Evolutionary conservation across 2,888 invertebrate genomes (phyloP).

Genomic region (Unio pictorum): DNA sequence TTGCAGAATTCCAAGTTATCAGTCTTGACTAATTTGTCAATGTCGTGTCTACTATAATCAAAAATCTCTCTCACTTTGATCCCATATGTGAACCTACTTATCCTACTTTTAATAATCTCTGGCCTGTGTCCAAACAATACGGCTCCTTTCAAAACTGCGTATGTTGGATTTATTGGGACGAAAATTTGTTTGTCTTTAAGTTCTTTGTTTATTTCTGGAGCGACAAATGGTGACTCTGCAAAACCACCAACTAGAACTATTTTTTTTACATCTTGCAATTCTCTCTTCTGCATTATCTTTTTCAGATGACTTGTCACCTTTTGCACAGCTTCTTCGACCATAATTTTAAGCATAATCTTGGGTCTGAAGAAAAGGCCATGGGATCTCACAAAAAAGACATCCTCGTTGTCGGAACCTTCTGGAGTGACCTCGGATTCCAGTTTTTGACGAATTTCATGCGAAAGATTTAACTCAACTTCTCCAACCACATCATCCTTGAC

Average conservation of each 20-base stretch:
- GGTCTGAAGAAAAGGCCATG: too few relatives aligned
- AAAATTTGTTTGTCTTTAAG: background rate
- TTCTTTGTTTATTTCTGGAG: background rate
- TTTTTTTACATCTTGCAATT: slow-evolving; percentile 1
- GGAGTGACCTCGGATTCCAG: too few relatives aligned
- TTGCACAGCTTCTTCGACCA: background rate
- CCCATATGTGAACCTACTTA: slow-evolving; percentile 4
- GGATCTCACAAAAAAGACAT: too few relatives aligned
- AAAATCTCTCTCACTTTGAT: slow-evolving; percentile 1
- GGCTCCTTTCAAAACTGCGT: slow-evolving; percentile 2
- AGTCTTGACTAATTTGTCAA: background rate
- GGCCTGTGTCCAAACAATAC: slow-evolving; percentile 1
- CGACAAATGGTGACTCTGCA: background rate
- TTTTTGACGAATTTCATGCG: too few relatives aligned
- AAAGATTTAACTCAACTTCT: background rate
- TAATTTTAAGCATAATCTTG: background rate
- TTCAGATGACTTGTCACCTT: background rate
- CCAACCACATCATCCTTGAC: background rate
- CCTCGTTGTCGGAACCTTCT: too few relatives aligned
- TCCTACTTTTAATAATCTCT: background rate
- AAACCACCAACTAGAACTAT: slow-evolving; percentile 5
- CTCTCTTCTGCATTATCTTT: background rate
- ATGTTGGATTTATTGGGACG: background rate
- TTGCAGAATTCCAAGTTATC: slow-evolving; percentile 1
- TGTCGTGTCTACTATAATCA: slow-evolving; percentile 1